Conservation (phyloP, 1,140 invertebrate genomes). For the Zaprionus capensis region DNA sequence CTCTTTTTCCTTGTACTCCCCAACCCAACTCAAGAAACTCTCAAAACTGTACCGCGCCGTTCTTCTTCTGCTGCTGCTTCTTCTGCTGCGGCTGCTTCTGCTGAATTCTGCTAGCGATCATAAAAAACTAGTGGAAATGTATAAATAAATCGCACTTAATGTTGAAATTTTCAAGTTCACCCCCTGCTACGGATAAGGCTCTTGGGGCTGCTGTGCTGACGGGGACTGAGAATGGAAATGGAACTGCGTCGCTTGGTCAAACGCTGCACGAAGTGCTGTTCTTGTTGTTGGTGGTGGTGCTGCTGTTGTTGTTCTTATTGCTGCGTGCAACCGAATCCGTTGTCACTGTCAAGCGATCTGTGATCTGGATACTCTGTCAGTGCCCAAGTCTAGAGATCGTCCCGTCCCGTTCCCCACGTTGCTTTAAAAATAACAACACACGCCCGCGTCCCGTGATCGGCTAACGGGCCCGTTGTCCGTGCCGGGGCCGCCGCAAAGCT, state of each 20-base stretch:
- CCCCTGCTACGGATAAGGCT: slow-evolving; percentile 54
- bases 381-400: slow-evolving; percentile 6
- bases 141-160: slow-evolving; percentile 56
- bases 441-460: slow-evolving; percentile 31
- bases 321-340: slow-evolving; percentile 25
- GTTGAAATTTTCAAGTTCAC: slow-evolving; percentile 75
- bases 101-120: slow-evolving; percentile 31
- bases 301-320: background rate
- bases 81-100: background rate
- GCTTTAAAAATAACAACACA: slow-evolving; percentile 47
- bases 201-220: slow-evolving; percentile 25
- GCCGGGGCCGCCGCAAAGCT: slow-evolving; percentile 22
- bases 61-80: background rate
- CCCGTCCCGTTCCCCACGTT: slow-evolving; percentile 26
- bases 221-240: slow-evolving; percentile 19
- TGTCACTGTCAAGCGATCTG: slow-evolving; percentile 46
- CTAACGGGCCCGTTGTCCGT: slow-evolving; percentile 10
- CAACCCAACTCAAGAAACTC: background rate
- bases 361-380: slow-evolving; percentile 31
- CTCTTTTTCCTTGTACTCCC: background rate
- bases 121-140: slow-evolving; percentile 45
- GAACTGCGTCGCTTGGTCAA: slow-evolving; percentile 35
- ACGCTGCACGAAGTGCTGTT: slow-evolving; percentile 6
- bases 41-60: slow-evolving; percentile 22
- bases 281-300: background rate